phyloP scores from a whole-genome alignment of 2,113 vertebrate genomes.

The Nothoprocta pentlandii region DNA sequence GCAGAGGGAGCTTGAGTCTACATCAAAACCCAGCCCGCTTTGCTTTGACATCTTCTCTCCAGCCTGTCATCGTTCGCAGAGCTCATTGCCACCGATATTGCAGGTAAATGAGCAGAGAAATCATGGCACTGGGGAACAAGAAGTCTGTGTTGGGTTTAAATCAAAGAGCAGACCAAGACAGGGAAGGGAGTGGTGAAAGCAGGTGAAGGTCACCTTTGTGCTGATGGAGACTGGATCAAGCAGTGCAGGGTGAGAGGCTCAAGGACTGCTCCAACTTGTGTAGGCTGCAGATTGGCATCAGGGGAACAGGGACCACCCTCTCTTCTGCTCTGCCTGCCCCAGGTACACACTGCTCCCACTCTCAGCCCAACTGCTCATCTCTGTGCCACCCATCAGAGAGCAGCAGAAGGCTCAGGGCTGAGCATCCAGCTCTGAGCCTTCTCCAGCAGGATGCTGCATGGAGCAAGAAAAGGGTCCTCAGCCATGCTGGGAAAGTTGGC shows the following conservation, averaged over 20 bases:
- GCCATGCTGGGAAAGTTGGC: not conserved
- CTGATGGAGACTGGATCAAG: not conserved
- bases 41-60: not conserved
- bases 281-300: not conserved
- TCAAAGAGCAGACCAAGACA: not conserved
- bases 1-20: constrained; percentile 75
- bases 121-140: not conserved
- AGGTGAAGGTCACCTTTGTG: not conserved
- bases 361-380: not conserved
- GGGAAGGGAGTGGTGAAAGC: not conserved
- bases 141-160: not conserved
- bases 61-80: not conserved
- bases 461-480: not conserved
- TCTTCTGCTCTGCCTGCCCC: not conserved
- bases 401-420: not conserved
- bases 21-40: not conserved
- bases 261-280: not conserved
- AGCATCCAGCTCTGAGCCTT: not conserved
- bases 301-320: no score
- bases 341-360: not conserved
- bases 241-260: not conserved
- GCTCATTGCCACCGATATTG: not conserved
- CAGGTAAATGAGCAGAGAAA: not conserved
- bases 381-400: rapidly evolving
- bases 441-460: not conserved